A percentile compares a stretch with the other conserved stretches of the same genome.
Evolutionary conservation across 2,888 invertebrate genomes (phyloP).

Genomic region (Melipona bicolor): DNA sequence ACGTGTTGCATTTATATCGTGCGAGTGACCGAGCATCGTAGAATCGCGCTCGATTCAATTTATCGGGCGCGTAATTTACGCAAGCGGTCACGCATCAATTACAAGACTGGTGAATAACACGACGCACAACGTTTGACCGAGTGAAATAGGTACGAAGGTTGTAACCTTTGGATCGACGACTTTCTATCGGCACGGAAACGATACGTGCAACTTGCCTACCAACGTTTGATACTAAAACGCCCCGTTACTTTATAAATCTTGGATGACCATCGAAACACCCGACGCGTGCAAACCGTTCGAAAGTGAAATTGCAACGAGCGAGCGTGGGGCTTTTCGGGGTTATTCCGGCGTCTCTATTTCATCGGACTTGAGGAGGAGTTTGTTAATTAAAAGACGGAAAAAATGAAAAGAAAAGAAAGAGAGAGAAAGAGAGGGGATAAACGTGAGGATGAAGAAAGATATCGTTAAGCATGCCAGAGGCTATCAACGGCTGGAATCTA

Average conservation of each 20-base stretch:
- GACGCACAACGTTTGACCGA: slow-evolving; percentile 40
- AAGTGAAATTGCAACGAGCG: slow-evolving; percentile 29
- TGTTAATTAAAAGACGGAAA: slow-evolving; percentile 25
- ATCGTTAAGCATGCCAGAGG: slow-evolving; percentile 14
- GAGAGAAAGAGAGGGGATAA: background rate
- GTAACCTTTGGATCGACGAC: slow-evolving; percentile 48
- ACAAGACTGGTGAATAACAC: slow-evolving; percentile 45
- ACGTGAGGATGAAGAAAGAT: background rate
- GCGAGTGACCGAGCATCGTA: slow-evolving; percentile 16
- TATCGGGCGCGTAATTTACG: slow-evolving; percentile 52
- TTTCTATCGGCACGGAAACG: slow-evolving; percentile 48
- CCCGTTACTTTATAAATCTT: slow-evolving; percentile 52
- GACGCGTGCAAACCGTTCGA: slow-evolving; percentile 52
- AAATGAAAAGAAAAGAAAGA: background rate
- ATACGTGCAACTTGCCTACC: slow-evolving; percentile 21
- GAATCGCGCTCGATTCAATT: slow-evolving; percentile 43
- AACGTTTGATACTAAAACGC: slow-evolving; percentile 50
- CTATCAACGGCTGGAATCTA: slow-evolving; percentile 21
- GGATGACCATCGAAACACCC: slow-evolving; percentile 41
- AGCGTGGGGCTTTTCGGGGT: slow-evolving; percentile 16
- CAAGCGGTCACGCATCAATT: slow-evolving; percentile 56
- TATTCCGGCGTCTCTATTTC: slow-evolving; percentile 18
- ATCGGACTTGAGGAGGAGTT: background rate
- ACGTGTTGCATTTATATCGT: background rate
- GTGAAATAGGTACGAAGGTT: slow-evolving; percentile 44